A percentile compares a stretch with the other conserved stretches of the same genome.
Conservation (phyloP, 2,888 invertebrate genomes). For the Orthonychiurus folsomi region DNA sequence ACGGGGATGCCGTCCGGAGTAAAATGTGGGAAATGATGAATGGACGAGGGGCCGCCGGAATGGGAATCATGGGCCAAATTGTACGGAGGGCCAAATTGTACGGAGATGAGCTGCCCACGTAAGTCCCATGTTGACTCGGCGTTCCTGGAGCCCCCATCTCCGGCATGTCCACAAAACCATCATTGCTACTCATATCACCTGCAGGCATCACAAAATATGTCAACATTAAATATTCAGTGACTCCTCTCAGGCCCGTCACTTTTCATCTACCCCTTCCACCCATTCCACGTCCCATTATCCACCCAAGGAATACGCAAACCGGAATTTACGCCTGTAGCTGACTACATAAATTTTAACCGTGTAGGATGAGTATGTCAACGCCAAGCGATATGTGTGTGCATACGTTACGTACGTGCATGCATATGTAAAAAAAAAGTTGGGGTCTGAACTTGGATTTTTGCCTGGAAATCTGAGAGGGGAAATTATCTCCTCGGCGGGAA, state of each 20-base stretch:
- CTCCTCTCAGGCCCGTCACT: slow-evolving; percentile 38
- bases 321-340: no score
- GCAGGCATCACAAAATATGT: slow-evolving; percentile 7
- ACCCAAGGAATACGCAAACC: background rate
- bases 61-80: slow-evolving; percentile 44
- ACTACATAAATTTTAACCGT: background rate
- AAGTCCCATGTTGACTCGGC: slow-evolving; percentile 75
- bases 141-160: slow-evolving; percentile 47
- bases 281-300: background rate
- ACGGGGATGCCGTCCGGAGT: slow-evolving; percentile 64
- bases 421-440: no score
- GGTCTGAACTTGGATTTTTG: no score
- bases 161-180: slow-evolving; percentile 53
- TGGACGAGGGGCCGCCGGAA: slow-evolving; percentile 41
- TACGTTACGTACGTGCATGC: no score
- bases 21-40: slow-evolving; percentile 40
- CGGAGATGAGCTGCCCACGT: slow-evolving; percentile 63
- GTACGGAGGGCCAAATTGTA: no score
- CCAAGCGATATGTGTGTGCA: no score
- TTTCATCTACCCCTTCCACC: slow-evolving; percentile 19
- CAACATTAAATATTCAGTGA: slow-evolving; percentile 32
- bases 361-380: no score
- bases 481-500: no score
- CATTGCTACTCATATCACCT: slow-evolving; percentile 71
- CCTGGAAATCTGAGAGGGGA: no score